phyloP scores from a whole-genome alignment of 2,888 invertebrate genomes.

The Schizotus pectinicornis region DNA sequence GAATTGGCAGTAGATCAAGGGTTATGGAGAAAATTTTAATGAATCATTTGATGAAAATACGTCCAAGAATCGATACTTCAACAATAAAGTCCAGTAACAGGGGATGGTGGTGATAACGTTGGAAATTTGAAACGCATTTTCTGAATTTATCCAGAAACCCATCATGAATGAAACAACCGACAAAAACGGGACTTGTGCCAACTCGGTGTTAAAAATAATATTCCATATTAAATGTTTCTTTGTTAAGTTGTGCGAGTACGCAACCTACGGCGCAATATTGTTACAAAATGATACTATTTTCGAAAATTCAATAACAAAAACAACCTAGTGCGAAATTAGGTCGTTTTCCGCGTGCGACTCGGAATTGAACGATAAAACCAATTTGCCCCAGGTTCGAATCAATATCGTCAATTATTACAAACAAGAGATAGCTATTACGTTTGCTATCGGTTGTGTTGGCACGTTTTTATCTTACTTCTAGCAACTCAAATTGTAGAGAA shows the following conservation, averaged over 20 bases:
- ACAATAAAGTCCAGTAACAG: too few species aligned
- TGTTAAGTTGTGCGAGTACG: conserved; percentile 2
- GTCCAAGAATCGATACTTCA: conserved; percentile 12
- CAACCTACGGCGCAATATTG: conserved; percentile 16
- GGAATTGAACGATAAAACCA: too few species aligned
- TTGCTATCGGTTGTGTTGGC: too few species aligned
- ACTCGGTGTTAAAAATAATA: conserved; percentile 22
- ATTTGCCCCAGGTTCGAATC: too few species aligned
- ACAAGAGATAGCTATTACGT: too few species aligned
- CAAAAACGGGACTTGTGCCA: conserved; percentile 20
- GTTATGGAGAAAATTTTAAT: conserved; percentile 12
- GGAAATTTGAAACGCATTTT: not conserved
- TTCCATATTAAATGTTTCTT: conserved; percentile 20
- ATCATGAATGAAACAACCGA: conserved; percentile 7
- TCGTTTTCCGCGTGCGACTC: too few species aligned
- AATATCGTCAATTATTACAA: too few species aligned
- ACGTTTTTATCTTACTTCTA: too few species aligned
- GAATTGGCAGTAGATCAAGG: conserved; percentile 21
- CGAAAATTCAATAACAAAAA: not conserved
- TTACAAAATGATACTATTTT: conserved; percentile 7
- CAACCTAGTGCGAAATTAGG: not conserved
- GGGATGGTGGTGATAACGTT: not conserved
- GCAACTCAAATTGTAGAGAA: too few species aligned
- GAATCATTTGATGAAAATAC: conserved; percentile 14
- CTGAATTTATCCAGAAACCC: not conserved